A percentile compares a stretch with the other conserved stretches of the same genome.
phyloP scores from a whole-genome alignment of 2,888 invertebrate species.

The Asteroscopus sphinx region DNA sequence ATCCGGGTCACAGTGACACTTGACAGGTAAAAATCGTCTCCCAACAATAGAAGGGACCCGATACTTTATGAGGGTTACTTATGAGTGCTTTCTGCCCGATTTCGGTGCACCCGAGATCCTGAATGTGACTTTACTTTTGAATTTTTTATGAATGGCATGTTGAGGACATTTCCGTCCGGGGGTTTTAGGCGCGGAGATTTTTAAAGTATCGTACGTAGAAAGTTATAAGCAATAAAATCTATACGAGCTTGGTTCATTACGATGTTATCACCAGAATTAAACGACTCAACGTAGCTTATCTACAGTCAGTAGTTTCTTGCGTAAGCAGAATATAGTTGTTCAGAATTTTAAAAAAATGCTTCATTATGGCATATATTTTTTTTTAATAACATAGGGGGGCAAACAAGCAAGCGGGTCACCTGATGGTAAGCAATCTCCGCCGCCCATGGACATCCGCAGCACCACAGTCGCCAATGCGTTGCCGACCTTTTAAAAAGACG shows the following conservation, averaged over 20 bases:
- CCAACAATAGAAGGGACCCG: slow-evolving; percentile 65
- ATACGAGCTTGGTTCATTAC: slow-evolving; percentile 12
- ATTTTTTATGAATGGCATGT: slow-evolving; percentile 31
- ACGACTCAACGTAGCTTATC: too few relatives aligned
- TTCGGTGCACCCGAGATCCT: slow-evolving; percentile 52
- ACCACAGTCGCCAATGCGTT: too few relatives aligned
- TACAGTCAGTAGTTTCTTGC: too few relatives aligned
- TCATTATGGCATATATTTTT: too few relatives aligned
- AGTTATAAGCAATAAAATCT: background rate
- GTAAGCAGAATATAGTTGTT: too few relatives aligned
- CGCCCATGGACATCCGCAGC: too few relatives aligned
- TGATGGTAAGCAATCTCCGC: too few relatives aligned
- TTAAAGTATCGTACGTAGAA: slow-evolving; percentile 9
- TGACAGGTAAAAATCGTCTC: slow-evolving; percentile 70
- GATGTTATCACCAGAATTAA: too few relatives aligned
- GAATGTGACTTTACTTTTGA: slow-evolving; percentile 51
- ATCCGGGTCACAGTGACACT: slow-evolving; percentile 67
- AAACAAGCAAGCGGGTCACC: too few relatives aligned
- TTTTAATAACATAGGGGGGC: too few relatives aligned
- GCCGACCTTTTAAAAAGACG: too few relatives aligned
- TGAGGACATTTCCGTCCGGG: slow-evolving; percentile 9
- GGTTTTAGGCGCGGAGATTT: slow-evolving; percentile 12
- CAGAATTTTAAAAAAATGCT: too few relatives aligned
- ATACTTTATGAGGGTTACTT: slow-evolving; percentile 67
- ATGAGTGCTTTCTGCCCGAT: slow-evolving; percentile 60